phyloP scores from a whole-genome alignment of 2,888 invertebrate species.

The Orchesellides sinensis region DNA sequence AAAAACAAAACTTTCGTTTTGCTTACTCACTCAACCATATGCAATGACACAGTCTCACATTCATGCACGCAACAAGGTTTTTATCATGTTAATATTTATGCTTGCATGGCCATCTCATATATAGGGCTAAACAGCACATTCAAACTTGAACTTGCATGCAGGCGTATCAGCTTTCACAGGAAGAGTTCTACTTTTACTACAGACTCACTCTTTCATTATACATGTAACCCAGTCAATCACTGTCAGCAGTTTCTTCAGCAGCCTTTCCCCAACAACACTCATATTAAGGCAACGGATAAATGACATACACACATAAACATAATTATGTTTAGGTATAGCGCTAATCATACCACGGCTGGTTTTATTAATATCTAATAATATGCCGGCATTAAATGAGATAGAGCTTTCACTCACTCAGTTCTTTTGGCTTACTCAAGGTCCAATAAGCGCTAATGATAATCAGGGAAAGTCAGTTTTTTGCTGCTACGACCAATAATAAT shows the following conservation, averaged over 20 bases:
- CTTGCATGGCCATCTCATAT: neutral
- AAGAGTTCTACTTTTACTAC: neutral
- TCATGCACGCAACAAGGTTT: neutral
- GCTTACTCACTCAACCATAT: conserved; percentile 19
- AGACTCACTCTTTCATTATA: neutral
- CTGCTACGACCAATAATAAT: too few relatives aligned
- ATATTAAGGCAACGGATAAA: neutral
- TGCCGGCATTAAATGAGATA: too few relatives aligned
- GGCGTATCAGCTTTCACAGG: neutral
- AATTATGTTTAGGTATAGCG: too few relatives aligned
- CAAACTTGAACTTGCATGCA: neutral
- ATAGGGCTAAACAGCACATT: neutral
- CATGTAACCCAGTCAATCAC: neutral
- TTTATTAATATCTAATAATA: too few relatives aligned
- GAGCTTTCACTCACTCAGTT: too few relatives aligned
- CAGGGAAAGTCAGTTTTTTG: too few relatives aligned
- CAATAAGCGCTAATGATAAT: too few relatives aligned
- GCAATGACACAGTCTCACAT: conserved; percentile 6
- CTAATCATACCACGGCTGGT: too few relatives aligned
- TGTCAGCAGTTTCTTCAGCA: neutral
- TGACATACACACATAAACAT: too few relatives aligned
- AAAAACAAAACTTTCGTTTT: conserved; percentile 22
- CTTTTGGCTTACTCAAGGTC: too few relatives aligned
- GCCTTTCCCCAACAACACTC: neutral
- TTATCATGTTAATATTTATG: neutral